Conservation (phyloP, 2,797 vertebrate species). For the Helarctos malayanus region DNA sequence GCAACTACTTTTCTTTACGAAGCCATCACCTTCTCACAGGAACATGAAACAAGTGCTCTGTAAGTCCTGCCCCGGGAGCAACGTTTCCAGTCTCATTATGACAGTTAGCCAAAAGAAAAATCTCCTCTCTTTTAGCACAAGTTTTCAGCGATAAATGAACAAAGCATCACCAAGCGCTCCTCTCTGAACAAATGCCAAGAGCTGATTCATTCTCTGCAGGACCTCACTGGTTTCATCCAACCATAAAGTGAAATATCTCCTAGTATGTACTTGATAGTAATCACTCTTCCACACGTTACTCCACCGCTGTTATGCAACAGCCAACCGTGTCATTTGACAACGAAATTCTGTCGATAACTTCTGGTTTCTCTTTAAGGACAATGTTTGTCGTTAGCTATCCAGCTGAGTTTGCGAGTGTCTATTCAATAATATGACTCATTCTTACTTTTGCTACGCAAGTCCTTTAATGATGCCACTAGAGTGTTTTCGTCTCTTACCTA, state of each 20-base stretch:
- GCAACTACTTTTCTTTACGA: neutral
- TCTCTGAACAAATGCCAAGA: constrained; percentile 70
- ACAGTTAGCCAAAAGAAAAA: constrained; percentile 27
- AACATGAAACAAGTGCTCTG: neutral
- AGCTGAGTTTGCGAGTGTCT: constrained; percentile 53
- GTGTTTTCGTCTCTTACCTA: neutral
- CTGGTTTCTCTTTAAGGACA: constrained; percentile 56
- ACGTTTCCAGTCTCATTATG: neutral
- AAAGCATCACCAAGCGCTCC: constrained; percentile 66
- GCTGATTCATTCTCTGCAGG: constrained; percentile 74
- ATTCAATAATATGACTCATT: constrained; percentile 58
- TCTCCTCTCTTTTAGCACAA: neutral
- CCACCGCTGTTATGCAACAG: neutral
- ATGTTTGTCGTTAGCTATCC: constrained; percentile 24
- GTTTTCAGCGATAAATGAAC: constrained; percentile 61
- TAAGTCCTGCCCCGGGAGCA: neutral
- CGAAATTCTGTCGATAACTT: constrained; percentile 17
- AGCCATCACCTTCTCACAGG: neutral
- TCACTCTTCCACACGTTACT: neutral
- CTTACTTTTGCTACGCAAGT: constrained; percentile 34
- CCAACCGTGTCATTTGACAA: constrained; percentile 25
- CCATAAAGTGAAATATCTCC: constrained; percentile 33
- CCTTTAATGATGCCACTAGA: neutral
- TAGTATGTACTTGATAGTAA: neutral
- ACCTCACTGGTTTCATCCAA: constrained; percentile 23